Evolutionary conservation across 2,797 vertebrate genomes (phyloP).

Genomic region (Trachops cirrhosus): DNA sequence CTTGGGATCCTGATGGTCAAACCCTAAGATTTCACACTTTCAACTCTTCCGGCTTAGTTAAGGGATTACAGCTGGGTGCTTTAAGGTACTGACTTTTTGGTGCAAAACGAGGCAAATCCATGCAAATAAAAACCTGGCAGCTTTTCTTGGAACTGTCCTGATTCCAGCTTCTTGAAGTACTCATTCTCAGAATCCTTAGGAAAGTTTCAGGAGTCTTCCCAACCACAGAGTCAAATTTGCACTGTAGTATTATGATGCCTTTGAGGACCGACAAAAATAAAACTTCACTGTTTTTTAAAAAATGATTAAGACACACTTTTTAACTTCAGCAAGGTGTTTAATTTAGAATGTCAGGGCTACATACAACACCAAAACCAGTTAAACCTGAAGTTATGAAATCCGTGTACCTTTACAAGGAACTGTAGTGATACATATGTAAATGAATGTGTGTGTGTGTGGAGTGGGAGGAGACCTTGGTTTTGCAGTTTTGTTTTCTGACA

Average conservation of each 20-base stretch:
- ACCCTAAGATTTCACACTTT: neutral
- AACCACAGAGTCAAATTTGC: neutral
- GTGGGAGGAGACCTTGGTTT: neutral
- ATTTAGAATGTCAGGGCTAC: neutral
- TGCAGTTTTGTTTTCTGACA: neutral
- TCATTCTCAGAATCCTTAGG: neutral
- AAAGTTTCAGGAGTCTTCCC: neutral
- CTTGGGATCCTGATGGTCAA: neutral
- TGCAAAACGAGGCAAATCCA: slow-evolving; percentile 33
- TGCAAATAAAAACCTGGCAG: neutral
- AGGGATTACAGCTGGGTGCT: neutral
- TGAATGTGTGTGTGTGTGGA: neutral
- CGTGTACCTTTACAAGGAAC: neutral
- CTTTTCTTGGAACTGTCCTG: neutral
- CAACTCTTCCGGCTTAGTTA: neutral
- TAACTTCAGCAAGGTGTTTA: neutral
- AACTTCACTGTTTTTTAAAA: neutral
- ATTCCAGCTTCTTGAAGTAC: neutral
- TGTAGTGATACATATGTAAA: neutral
- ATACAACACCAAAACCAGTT: neutral
- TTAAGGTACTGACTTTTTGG: slow-evolving; percentile 20
- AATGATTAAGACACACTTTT: neutral
- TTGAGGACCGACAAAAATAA: slow-evolving; percentile 5
- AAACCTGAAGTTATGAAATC: neutral
- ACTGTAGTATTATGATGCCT: neutral